Base-by-base conservation (phyloP, 1,140 invertebrate species). In the Colletes gigas region DNA sequence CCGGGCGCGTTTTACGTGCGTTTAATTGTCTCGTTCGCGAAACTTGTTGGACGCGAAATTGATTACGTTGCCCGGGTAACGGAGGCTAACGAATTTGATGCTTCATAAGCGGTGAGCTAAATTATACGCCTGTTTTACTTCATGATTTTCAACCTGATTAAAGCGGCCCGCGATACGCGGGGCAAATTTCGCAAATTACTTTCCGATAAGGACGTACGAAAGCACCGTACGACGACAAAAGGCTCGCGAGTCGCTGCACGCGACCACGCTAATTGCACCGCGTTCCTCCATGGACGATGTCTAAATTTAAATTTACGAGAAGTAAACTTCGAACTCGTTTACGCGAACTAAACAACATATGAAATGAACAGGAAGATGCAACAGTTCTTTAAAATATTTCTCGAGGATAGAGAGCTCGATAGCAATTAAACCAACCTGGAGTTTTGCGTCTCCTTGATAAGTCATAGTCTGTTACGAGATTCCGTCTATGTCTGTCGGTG, bases 121-220 rank as follows among this genome's bases (percentile, higher is more conserved):
- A 84, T 85, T 85, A 84, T 70, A 78, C 59, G 73, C 50, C 65
- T 81, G 73, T 84, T 78, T 85, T 82, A 76, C 71, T 85, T 84
- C n/a, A 52, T 72, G 73, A 85, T 74, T 82, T 84, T 76, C 80
- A 74, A 84, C 60, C 59, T 63, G 69, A 74, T 84, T 82, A 85
- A 84, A 78, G 57, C 59, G n/a, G 6, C 12, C 44, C 62, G 17
- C 14, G 12, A 2, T 55, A 9, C 57, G 47, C 15, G 0, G 9
- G 2, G 57, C 4, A 41, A 83, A 57, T 76, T 76, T 72, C 52
- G 4, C 44, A 47, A 76, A 76, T 76, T 76, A 19, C 30, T 62
- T 72, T 19, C 19, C 12, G 15, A 70, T 30, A 0, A 50, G 12
- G 1, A 12, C 52, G 4, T n/a, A 44, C 68, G 12, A 19, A 50